These are phyloP conservation scores for Colossoma macropomum DNA, from an alignment of 2,113 vertebrate genomes.

Conservation along the genomic window DNA sequence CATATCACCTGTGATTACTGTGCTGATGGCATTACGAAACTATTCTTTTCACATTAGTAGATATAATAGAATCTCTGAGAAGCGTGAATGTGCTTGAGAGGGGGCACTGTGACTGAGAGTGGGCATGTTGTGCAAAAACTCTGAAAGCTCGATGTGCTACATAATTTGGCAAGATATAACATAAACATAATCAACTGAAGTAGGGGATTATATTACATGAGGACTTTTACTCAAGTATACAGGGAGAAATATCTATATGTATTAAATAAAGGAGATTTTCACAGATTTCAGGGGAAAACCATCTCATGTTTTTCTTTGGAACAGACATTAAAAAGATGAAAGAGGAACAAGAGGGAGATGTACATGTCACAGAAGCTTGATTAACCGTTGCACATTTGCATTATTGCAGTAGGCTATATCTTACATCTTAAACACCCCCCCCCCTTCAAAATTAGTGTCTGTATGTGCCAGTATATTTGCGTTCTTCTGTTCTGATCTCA, in stretches of 20 bases:
- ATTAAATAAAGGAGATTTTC: not conserved
- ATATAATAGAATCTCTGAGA: no score
- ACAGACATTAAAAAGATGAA: slow-evolving; percentile 3
- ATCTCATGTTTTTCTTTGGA: not conserved
- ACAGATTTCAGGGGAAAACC: not conserved
- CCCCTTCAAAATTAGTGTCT: slow-evolving; percentile 31
- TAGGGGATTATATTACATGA: not conserved
- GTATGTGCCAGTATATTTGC: not conserved
- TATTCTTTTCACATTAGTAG: no score
- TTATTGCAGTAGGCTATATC: slow-evolving; percentile 52
- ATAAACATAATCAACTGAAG: not conserved
- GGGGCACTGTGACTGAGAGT: no score
- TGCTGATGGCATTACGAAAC: no score
- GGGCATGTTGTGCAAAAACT: not conserved
- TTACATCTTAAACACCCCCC: slow-evolving; percentile 30
- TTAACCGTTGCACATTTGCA: slow-evolving; percentile 75
- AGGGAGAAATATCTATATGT: not conserved
- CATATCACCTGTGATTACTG: not conserved
- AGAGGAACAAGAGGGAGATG: not conserved
- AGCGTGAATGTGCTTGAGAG: no score
- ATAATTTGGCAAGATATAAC: not conserved
- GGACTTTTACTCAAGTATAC: not conserved
- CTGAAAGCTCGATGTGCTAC: not conserved
- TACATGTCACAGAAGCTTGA: slow-evolving; percentile 51
- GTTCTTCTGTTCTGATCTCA: no score